phyloP scores from a whole-genome alignment of 2,888 invertebrate species.

The Camptogramma bilineatum region DNA sequence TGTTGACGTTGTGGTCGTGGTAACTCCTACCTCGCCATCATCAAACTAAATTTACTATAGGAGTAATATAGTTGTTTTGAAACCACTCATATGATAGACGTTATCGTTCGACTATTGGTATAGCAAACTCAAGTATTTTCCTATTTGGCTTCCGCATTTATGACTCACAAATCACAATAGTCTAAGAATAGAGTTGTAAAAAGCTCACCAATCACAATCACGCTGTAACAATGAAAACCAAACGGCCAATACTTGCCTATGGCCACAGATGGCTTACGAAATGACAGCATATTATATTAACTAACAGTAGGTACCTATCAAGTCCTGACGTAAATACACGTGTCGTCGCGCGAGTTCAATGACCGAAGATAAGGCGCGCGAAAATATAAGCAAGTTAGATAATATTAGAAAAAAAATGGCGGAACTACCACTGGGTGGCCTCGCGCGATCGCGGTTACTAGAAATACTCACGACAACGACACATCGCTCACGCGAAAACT shows the following conservation, averaged over 20 bases:
- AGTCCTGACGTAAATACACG: conserved; percentile 49
- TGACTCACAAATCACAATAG: conserved; percentile 10
- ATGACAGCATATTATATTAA: conserved; percentile 12
- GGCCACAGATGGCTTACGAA: conserved; percentile 25
- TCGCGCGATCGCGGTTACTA: conserved; percentile 47
- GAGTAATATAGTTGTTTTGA: conserved; percentile 1
- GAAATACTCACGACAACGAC: conserved; percentile 44
- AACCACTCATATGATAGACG: background rate
- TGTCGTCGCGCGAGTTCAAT: conserved; percentile 61
- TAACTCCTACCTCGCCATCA: conserved; percentile 31
- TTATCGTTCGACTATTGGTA: background rate
- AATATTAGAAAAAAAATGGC: conserved; percentile 78
- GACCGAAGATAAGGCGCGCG: conserved; percentile 76
- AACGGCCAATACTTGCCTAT: conserved; percentile 11
- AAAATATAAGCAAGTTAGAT: conserved; percentile 76
- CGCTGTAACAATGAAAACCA: conserved; percentile 23
- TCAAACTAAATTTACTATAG: conserved; percentile 18
- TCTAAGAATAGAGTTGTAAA: conserved; percentile 21
- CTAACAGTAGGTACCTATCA: conserved; percentile 4
- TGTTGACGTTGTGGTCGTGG: conserved; percentile 23
- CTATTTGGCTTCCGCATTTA: conserved; percentile 16
- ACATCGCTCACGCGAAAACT: conserved; percentile 36
- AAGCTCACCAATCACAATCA: conserved; percentile 13
- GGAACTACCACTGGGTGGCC: conserved; percentile 51
- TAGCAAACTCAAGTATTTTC: background rate